A percentile compares a stretch with the other conserved stretches of the same genome.
Evolutionary conservation across 1,140 invertebrate genomes (phyloP).

Genomic region (Drosophila sturtevanti): DNA sequence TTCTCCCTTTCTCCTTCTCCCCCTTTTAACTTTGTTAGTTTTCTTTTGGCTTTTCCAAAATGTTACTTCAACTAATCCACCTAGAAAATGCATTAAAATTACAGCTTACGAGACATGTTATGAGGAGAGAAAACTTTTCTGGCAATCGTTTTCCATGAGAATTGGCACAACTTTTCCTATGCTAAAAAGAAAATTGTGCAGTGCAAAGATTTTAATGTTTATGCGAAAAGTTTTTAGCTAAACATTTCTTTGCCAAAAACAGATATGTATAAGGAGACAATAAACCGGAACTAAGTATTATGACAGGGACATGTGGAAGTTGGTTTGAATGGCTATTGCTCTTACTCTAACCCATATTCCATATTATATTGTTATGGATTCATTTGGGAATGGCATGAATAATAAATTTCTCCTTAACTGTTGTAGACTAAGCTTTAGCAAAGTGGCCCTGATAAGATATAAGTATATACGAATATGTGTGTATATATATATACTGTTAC

Average conservation of each 20-base stretch:
- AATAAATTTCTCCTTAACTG: slow-evolving; percentile 22
- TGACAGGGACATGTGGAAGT: slow-evolving; percentile 29
- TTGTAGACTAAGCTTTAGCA: slow-evolving; percentile 42
- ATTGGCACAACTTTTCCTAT: slow-evolving; percentile 76
- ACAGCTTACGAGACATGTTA: slow-evolving; percentile 33
- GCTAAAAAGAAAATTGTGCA: slow-evolving; percentile 74
- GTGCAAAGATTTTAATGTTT: slow-evolving; percentile 65
- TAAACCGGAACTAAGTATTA: slow-evolving; percentile 56
- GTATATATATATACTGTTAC: not conserved
- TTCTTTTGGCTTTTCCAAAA: too few relatives aligned
- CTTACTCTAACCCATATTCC: too few relatives aligned
- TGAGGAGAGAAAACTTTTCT: slow-evolving; percentile 56
- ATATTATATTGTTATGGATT: slow-evolving; percentile 34
- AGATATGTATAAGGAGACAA: slow-evolving; percentile 23
- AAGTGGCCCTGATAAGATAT: slow-evolving; percentile 49
- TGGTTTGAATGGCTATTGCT: slow-evolving; percentile 40
- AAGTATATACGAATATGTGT: slow-evolving; percentile 22
- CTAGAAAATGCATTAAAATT: slow-evolving; percentile 55
- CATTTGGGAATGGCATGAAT: slow-evolving; percentile 2
- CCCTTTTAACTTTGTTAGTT: too few relatives aligned
- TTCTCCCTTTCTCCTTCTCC: too few relatives aligned
- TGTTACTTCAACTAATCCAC: slow-evolving; percentile 49
- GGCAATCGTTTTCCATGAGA: slow-evolving; percentile 53
- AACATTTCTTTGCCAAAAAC: slow-evolving; percentile 59
- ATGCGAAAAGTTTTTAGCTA: slow-evolving; percentile 67